Percentiles rank a stretch among this genome's conserved stretches.
These are phyloP conservation scores for Coturnix japonica DNA, from an alignment of 2,113 vertebrate species.

Conservation along the genomic window DNA sequence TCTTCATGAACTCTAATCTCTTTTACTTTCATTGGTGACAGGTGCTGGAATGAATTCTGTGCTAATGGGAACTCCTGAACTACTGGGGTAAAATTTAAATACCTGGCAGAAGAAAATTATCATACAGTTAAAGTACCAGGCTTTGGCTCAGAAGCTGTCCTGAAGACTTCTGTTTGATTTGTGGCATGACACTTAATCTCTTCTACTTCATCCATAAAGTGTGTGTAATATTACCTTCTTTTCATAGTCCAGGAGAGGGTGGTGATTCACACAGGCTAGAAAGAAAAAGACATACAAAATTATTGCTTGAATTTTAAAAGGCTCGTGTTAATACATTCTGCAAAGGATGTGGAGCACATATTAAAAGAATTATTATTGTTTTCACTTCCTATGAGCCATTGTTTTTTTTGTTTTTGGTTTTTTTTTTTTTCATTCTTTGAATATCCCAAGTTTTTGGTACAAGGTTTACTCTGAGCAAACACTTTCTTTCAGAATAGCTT, in stretches of 20 bases:
- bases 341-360: conserved; percentile 1
- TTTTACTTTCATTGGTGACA: not conserved
- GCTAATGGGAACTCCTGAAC: conserved; percentile 40
- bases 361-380: conserved; percentile 47
- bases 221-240: conserved; percentile 6
- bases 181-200: conserved; percentile 23
- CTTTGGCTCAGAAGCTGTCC: not conserved
- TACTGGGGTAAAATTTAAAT: conserved; percentile 27
- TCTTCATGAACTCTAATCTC: not conserved
- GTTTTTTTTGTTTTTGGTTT: too few relatives aligned
- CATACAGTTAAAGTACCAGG: not conserved
- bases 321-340: not conserved
- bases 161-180: conserved; percentile 30
- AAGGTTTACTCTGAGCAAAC: conserved; percentile 38
- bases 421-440: conserved; percentile 13
- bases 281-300: conserved; percentile 13
- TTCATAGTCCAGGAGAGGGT: not conserved
- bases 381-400: conserved; percentile 4
- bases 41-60: conserved; percentile 5
- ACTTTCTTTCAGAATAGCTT: not conserved
- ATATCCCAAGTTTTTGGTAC: not conserved
- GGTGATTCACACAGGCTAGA: conserved; percentile 33
- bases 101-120: conserved; percentile 30
- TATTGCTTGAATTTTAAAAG: conserved; percentile 49
- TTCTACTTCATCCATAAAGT: conserved; percentile 11